phyloP scores from a whole-genome alignment of 2,797 vertebrate genomes.

The Crenuchus spilurus region DNA sequence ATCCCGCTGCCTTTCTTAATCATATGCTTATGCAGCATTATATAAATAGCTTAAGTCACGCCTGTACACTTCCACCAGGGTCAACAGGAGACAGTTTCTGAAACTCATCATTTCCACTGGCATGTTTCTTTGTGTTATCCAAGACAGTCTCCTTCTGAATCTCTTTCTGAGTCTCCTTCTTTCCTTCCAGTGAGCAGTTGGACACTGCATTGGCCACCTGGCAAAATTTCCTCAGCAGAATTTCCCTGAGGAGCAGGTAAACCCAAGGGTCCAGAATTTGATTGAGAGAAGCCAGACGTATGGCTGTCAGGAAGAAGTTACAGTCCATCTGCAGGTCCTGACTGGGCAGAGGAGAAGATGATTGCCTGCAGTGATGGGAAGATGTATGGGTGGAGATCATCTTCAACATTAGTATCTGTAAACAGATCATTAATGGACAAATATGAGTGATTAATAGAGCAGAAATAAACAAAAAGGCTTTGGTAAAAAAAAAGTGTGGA shows the following conservation, averaged over 20 bases:
- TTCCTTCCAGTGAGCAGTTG: slow-evolving; percentile 80
- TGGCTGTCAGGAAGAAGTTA: slow-evolving; percentile 85
- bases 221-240: slow-evolving; percentile 89
- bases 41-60: slow-evolving; percentile 36
- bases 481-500: not conserved
- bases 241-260: slow-evolving; percentile 92
- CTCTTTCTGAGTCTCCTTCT: slow-evolving; percentile 68
- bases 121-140: slow-evolving; percentile 67
- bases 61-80: slow-evolving; percentile 39
- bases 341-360: not conserved
- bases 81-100: slow-evolving; percentile 59
- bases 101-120: slow-evolving; percentile 57
- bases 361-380: slow-evolving; percentile 79
- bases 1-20: not conserved
- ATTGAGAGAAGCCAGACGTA: slow-evolving; percentile 95
- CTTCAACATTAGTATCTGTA: slow-evolving; percentile 89
- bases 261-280: slow-evolving; percentile 99
- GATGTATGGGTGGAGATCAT: slow-evolving; percentile 85
- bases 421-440: slow-evolving; percentile 35
- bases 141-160: slow-evolving; percentile 47
- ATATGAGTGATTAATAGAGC: not conserved
- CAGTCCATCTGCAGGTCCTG: slow-evolving; percentile 78
- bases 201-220: slow-evolving; percentile 90
- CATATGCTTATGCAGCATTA: slow-evolving; percentile 10
- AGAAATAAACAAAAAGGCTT: not conserved